phyloP scores from a whole-genome alignment of 2,888 invertebrate species.

The Dysmachus trigonus region DNA sequence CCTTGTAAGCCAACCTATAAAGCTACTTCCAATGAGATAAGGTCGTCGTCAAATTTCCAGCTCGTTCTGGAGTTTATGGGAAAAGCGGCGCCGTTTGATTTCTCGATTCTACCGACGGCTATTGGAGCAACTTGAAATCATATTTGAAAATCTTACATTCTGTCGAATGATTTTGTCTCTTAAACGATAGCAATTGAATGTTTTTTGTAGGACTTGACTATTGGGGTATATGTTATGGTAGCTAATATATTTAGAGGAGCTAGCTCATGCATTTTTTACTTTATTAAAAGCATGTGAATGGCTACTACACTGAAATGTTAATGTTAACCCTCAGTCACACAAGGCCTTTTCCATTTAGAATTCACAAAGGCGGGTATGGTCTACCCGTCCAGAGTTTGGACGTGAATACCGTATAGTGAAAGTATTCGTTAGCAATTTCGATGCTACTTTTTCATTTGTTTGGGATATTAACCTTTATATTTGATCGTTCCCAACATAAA shows the following conservation, averaged over 20 bases:
- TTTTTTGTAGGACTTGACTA: not conserved
- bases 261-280: not conserved
- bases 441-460: too few species aligned
- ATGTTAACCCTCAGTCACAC: too few species aligned
- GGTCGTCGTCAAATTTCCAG: not conserved
- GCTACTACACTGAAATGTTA: too few species aligned
- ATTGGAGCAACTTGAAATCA: not conserved
- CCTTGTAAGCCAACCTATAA: not conserved
- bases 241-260: not conserved
- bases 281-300: too few species aligned
- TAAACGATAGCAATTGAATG: not conserved
- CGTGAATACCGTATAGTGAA: too few species aligned
- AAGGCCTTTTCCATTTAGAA: too few species aligned
- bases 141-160: not conserved
- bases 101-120: not conserved
- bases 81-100: not conserved
- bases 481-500: too few species aligned
- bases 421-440: too few species aligned
- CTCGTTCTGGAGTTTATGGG: not conserved
- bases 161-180: not conserved
- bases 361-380: too few species aligned
- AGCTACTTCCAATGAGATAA: slow-evolving; percentile 14
- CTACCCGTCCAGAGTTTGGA: too few species aligned
- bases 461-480: too few species aligned
- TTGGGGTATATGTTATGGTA: not conserved